Evolutionary conservation across 2,113 vertebrate genomes (phyloP), one percentile per base, ranked within the genome.

Genomic region (Porphyrio hochstetteri): DNA sequence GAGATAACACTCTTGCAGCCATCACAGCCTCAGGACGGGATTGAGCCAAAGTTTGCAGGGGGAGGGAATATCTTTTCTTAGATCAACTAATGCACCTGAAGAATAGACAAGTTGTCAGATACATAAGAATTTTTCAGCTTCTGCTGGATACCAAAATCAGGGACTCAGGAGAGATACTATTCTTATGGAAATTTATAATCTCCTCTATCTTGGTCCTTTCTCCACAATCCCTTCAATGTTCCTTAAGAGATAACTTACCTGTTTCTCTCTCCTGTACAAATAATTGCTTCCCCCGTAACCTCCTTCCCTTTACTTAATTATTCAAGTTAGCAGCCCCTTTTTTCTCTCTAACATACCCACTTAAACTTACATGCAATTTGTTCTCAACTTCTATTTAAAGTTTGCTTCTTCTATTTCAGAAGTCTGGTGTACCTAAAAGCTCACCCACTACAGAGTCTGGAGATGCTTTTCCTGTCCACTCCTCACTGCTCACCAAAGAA

Each of bases 31-130:
- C 42, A 0, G 88, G 82, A 74, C 36, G 80, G 50, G 71, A 76
- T 5, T 61, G 79, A 90, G 64, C 13, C 67, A 40, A 53, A 64
- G 76, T 15, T 70, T 83, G 64, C 55, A 63, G 28, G 11, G 15
- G 10, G 59, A 90, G 20, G 46, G 16, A 93, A 2, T 70, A 92
- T 92, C 79, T 90, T 61, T n/a, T 61, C 61, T 79, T 19, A 17
- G 20, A 96, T 82, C 85, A 88, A 28, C 35, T 92, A 90, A 80
- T 29, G 71, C 67, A 50, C 19, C 40, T 11, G 23, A 74, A 83
- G 60, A 88, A 74, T 4, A 88, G 82, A 94, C 80, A 95, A 77
- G 59, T 60, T 96, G 86, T 88, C 91, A 94, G 94, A 74, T 40
- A 77, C 3, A 55, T 15, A 35, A 63, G 72, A 91, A 71, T 67